Conservation (phyloP, 1,140 invertebrate genomes). For the Euwallacea fornicatus region DNA sequence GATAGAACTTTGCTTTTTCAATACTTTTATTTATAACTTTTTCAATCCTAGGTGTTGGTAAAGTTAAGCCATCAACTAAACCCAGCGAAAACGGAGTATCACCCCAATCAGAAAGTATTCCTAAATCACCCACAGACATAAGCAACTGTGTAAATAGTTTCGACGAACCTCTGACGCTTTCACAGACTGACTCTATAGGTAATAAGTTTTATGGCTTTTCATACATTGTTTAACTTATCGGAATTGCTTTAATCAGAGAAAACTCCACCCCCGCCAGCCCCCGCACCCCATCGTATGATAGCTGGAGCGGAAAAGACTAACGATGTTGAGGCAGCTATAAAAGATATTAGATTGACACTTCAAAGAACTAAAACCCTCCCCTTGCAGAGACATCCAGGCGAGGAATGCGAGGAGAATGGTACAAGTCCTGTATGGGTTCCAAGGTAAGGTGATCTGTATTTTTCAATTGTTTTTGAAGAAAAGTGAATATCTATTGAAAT, state of each 20-base stretch:
- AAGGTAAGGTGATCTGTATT: slow-evolving; percentile 53
- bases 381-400: slow-evolving; percentile 56
- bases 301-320: slow-evolving; percentile 53
- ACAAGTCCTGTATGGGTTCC: slow-evolving; percentile 68
- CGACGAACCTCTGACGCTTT: slow-evolving; percentile 48
- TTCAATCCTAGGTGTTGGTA: slow-evolving; percentile 42
- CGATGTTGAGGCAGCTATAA: slow-evolving; percentile 74
- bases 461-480: neutral
- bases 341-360: slow-evolving; percentile 77
- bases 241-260: slow-evolving; percentile 45
- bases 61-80: slow-evolving; percentile 41
- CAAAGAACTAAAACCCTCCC: slow-evolving; percentile 73
- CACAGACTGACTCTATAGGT: slow-evolving; percentile 49
- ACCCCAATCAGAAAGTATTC: slow-evolving; percentile 43
- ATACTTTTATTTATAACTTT: neutral
- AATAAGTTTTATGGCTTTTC: slow-evolving; percentile 6
- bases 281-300: slow-evolving; percentile 60
- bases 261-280: slow-evolving; percentile 69
- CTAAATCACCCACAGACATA: slow-evolving; percentile 55
- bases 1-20: slow-evolving; percentile 32
- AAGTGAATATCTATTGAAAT: slow-evolving; percentile 3
- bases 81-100: slow-evolving; percentile 50
- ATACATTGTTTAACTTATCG: slow-evolving; percentile 6
- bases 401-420: slow-evolving; percentile 49
- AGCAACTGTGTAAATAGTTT: slow-evolving; percentile 56